Percentiles rank a stretch among this genome's conserved stretches.
Evolutionary conservation across 2,888 invertebrate genomes (phyloP).

Genomic region (Phorcus lineatus): DNA sequence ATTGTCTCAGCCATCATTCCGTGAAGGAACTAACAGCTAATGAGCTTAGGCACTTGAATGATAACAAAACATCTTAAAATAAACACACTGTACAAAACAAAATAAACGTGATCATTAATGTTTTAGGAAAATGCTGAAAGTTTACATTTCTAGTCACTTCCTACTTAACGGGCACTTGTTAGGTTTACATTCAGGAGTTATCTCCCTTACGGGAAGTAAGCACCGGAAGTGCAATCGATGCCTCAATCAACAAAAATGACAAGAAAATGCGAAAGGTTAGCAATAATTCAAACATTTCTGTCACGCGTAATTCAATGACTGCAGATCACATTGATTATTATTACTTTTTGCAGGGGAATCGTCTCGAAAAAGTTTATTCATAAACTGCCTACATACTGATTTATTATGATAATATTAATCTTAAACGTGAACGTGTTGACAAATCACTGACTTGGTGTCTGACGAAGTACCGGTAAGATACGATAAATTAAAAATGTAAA

Average conservation of each 20-base stretch:
- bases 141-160: not conserved
- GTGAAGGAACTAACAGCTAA: not conserved
- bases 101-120: no score
- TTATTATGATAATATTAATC: no score
- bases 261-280: slow-evolving; percentile 12
- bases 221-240: slow-evolving; percentile 13
- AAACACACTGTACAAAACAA: not conserved
- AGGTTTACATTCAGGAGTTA: slow-evolving; percentile 20
- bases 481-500: no score
- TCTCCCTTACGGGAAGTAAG: slow-evolving; percentile 28
- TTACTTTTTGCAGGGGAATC: no score
- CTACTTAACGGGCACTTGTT: not conserved
- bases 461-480: no score
- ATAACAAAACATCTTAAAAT: not conserved
- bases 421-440: no score
- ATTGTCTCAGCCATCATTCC: slow-evolving; percentile 31
- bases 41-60: not conserved
- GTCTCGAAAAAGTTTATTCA: no score
- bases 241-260: slow-evolving; percentile 6
- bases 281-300: not conserved
- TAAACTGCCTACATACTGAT: no score
- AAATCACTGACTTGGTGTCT: no score
- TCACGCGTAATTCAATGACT: not conserved
- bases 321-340: no score
- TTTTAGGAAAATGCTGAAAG: not conserved